A percentile compares a stretch with the other conserved stretches of the same genome.
These are phyloP conservation scores for Phocides pigmalion DNA, from an alignment of 1,140 invertebrate genomes.

Conservation along the genomic window DNA sequence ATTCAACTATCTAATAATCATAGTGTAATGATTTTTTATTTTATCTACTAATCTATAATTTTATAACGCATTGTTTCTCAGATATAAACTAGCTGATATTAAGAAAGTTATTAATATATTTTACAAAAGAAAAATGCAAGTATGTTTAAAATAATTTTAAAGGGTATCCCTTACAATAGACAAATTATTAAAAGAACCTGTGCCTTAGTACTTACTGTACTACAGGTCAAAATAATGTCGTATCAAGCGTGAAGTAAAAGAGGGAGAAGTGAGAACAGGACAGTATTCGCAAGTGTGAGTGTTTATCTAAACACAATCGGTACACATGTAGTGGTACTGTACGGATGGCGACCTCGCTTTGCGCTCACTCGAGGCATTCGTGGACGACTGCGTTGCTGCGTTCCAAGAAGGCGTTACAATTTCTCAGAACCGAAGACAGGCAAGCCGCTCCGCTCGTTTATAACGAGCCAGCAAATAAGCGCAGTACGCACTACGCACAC, in stretches of 20 bases:
- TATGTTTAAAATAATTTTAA: too few species aligned
- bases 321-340: slow-evolving; percentile 63
- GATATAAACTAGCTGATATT: too few species aligned
- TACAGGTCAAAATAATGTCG: slow-evolving; percentile 8
- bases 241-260: slow-evolving; percentile 29
- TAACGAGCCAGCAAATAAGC: slow-evolving; percentile 75
- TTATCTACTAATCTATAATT: too few species aligned
- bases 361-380: slow-evolving; percentile 74
- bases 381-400: slow-evolving; percentile 73
- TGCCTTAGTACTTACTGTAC: neutral
- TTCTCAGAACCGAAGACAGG: slow-evolving; percentile 81
- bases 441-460: slow-evolving; percentile 69
- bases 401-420: slow-evolving; percentile 82
- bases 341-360: slow-evolving; percentile 75
- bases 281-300: slow-evolving; percentile 55
- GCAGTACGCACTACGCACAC: slow-evolving; percentile 75
- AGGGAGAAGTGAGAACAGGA: slow-evolving; percentile 48
- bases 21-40: neutral
- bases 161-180: too few species aligned
- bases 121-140: too few species aligned
- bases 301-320: slow-evolving; percentile 60
- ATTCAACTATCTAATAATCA: neutral
- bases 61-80: too few species aligned
- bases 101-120: too few species aligned
- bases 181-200: neutral